Base-by-base conservation (phyloP, 2,113 vertebrate species). In the Hipposideros armiger region DNA sequence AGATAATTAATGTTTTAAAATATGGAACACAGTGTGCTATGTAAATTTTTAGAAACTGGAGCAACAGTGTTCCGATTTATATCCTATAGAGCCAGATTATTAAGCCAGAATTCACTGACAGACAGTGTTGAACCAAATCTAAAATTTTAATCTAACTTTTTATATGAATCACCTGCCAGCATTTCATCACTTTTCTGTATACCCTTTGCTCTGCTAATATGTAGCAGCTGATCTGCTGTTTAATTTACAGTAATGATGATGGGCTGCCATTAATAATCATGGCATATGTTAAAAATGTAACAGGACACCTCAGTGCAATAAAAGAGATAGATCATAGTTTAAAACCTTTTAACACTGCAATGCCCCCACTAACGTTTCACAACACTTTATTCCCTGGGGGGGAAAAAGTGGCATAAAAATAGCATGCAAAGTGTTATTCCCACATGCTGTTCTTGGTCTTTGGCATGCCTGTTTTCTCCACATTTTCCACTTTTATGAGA, bases 381-480 rank as follows among this genome's bases (percentile, higher is more conserved):
- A 95, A 69, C 69, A 89, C 67, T 95, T 91, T 91, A 77, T 73
- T 64, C 64, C 86, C 69, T 89, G 92, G 5, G 42, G 84, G 10
- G 16, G 73, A 82, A 50, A 90, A 62, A 62, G 54, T 64, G 47
- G 20, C 67, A 92, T 92, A 96, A 97, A 97, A 97, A 97, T 97
- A 97, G 82, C 84, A 45, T 72, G 76, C 66, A 50, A 96, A 97
- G 91, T 97, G 92, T 97, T 94, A 96, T 56, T 91, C 73, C 87
- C 96, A 96, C 96, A 96, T 92, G 95, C 92, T 96, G 92, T 88
- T 95, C 97, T 80, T 93, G 90, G 94, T 97, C 96, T 97, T 94
- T 92, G 94, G 92, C 91, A 93, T 91, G 96, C 64, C 70, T 97
- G 72, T 97, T 96, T 97, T 96, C 91, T 93, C 96, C 69, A 80